A percentile compares a stretch with the other conserved stretches of the same genome.
Conservation (phyloP, 2,888 invertebrate species). For the Torymus auratus region DNA sequence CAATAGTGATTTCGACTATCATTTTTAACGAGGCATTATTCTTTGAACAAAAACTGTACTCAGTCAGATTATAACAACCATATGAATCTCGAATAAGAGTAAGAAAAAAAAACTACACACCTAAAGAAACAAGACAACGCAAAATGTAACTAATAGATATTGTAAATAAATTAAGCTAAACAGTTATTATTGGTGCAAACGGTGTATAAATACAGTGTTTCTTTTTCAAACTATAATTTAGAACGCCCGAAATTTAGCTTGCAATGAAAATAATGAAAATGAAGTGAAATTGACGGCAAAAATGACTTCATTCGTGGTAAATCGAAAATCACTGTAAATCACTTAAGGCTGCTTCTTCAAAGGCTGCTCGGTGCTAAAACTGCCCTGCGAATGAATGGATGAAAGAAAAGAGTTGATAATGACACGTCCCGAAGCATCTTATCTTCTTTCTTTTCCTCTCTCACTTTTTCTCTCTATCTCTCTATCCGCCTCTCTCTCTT, state of each 20-base stretch:
- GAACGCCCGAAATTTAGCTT: constrained; percentile 18
- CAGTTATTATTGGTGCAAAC: constrained; percentile 9
- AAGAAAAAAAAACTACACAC: no score
- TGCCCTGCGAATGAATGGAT: constrained; percentile 44
- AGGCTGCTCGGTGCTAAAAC: constrained; percentile 55
- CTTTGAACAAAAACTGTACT: no score
- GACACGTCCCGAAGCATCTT: constrained; percentile 27
- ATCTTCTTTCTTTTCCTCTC: neutral
- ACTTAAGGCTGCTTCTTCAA: constrained; percentile 52
- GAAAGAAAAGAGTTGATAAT: constrained; percentile 8
- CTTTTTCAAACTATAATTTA: constrained; percentile 38
- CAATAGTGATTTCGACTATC: no score
- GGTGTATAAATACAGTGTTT: constrained; percentile 5
- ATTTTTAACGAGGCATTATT: no score
- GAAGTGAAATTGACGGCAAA: no score
- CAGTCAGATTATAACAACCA: no score
- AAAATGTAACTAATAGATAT: constrained; percentile 32
- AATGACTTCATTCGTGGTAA: neutral
- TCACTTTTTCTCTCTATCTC: no score
- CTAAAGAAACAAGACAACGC: neutral
- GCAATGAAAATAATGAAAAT: constrained; percentile 5
- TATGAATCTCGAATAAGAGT: no score
- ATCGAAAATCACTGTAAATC: constrained; percentile 43
- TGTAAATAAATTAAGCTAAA: constrained; percentile 22
- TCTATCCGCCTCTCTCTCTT: no score